Base-by-base conservation (phyloP, 2,113 vertebrate genomes). In the Psilopogon haemacephalus region DNA sequence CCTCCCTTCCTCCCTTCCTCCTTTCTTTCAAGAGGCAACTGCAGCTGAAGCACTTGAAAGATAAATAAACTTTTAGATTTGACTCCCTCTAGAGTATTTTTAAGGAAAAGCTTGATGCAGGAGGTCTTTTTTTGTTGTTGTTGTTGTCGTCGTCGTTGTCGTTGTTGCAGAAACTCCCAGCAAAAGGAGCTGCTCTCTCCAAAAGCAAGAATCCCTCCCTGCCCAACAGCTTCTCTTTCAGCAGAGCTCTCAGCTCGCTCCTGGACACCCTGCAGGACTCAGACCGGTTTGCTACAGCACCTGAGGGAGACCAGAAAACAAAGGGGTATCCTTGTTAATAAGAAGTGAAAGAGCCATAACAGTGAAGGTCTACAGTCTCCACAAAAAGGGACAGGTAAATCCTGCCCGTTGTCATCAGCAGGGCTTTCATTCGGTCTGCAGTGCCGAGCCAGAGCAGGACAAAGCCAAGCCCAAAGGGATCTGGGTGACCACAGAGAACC, bases 71-170 rank as follows among this genome's bases (percentile, higher is more conserved):
- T 99, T 98, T 98, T 98, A 98, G 97, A 98, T 96, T 98, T 99
- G 98, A 98, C 99, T 98, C 99, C 99, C 99, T 98, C 99, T 99
- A 99, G 98, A 99, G 99, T 98, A 97, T 94, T 97, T 95, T 96
- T 84, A 84, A 96, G 87, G 98, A 98, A 97, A 97, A 98, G 96
- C 97, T 93, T 95, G 75, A 93, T 82, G 67, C 52, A 35, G 67
- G 62, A 94, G 40, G 94, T 92, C 32, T 77, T 95, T 96, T 87
- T 77, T 40, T 40, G 12, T 42, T 42, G 14, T 44, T 17, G n/a
- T n/a, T n/a, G n/a, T n/a, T n/a, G n/a, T n/a, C n/a, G n/a, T n/a
- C n/a, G n/a, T n/a, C n/a, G n/a, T n/a, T 65, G 44, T 50, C 60
- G 9, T 62, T 65, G 84, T 62, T 83, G 64, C 72, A 95, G 85